Base-by-base conservation (phyloP, 2,113 vertebrate genomes). In the Myanophis thanlyinensis region DNA sequence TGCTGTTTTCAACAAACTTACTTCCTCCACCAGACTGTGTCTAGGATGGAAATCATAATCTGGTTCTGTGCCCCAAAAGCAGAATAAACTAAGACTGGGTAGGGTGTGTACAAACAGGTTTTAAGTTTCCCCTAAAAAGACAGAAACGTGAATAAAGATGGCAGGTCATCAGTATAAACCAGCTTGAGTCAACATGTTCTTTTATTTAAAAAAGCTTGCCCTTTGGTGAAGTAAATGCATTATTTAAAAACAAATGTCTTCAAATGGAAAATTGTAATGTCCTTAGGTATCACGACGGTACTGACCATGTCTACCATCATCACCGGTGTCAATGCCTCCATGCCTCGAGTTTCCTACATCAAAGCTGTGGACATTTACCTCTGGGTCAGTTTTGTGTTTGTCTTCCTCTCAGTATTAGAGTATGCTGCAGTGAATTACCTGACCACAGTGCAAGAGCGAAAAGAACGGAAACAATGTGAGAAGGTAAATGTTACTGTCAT, bases 381-480 rank as follows among this genome's bases (percentile, higher is more conserved):
- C 90, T 99, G 99, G 99, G 98, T 99, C 98, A 99, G 99, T 96
- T 99, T 99, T 84, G 99, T 99, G 93, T 99, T 99, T 7, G 99
- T 99, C 95, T 99, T 99, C 97, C 98, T 99, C 84, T 99, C 99
- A 0, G 99, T 99, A 95, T 96, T 99, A 96, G 99, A 99, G 95
- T 99, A 99, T 0, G 99, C 99, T 0, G 99, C 98, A 0, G 98
- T 99, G 93, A 99, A 99, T 97, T 99, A 99, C 97, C 97, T 99
- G 97, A 99, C 99, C 0, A 99, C 99, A 0, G 98, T 98, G 94
- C 98, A 98, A 93, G 98, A 99, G 85, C 95, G 98, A 1, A 99
- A 98, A 92, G 98, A 99, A 52, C 97, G 98, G 87, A 98, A 99
- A 91, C 95, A 98, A n/a, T 92, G 97, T 18, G 98, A 99, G 51